Evolutionary conservation across 2,888 invertebrate genomes (phyloP).

Genomic region (Amblyjoppa fuscipennis): DNA sequence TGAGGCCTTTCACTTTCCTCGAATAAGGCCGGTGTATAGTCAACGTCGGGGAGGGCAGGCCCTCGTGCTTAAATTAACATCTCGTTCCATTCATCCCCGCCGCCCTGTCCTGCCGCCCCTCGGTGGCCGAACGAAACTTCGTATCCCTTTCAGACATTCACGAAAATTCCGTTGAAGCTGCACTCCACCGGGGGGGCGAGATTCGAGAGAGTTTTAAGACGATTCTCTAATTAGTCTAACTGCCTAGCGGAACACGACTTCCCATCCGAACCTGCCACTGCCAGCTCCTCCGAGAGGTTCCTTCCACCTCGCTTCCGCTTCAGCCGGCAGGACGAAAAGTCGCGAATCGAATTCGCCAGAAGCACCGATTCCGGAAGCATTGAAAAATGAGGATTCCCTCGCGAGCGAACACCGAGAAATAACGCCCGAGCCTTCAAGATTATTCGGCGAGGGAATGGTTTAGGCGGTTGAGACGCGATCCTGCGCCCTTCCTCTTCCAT

Average conservation of each 20-base stretch:
- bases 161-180: conserved; percentile 42
- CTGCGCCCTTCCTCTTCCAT: not conserved
- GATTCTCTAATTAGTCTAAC: conserved; percentile 62
- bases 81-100: conserved; percentile 55
- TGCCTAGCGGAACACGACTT: conserved; percentile 26
- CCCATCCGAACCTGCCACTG: not conserved
- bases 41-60: not conserved
- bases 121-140: conserved; percentile 24
- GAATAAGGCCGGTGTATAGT: conserved; percentile 28
- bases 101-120: conserved; percentile 2
- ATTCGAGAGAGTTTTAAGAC: conserved; percentile 48
- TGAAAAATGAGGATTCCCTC: conserved; percentile 49
- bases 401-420: conserved; percentile 49
- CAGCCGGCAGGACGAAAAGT: not conserved
- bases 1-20: conserved; percentile 58
- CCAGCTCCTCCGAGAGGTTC: not conserved
- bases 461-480: not conserved
- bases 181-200: not conserved
- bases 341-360: conserved; percentile 35
- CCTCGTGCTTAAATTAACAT: conserved; percentile 65
- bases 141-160: conserved; percentile 52
- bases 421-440: conserved; percentile 36
- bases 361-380: not conserved
- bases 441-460: conserved; percentile 20
- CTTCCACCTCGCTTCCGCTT: not conserved